Base-by-base conservation (phyloP, 2,113 vertebrate genomes). In the Albula goreensis region DNA sequence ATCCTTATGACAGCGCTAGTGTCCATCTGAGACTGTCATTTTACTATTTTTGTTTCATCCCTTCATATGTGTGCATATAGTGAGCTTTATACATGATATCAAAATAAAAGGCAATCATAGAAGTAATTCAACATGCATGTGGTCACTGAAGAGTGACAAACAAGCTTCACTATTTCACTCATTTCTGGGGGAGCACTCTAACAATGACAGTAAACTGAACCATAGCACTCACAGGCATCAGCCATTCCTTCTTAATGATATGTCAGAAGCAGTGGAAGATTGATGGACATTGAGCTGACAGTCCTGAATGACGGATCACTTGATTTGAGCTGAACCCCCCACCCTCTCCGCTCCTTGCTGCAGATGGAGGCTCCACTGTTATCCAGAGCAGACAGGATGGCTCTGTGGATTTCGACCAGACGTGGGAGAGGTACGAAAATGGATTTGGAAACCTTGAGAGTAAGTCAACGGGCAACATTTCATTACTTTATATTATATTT, bases 381-480 rank as follows among this genome's bases (percentile, higher is more conserved):
- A 97, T 98, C 92, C 97, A 98, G 91, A 95, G 88, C 22, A 93
- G 97, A 90, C 93, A 60, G 74, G 93, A 96, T 11, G 97, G 97
- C 63, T 97, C 95, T 0, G 89, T 97, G 52, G 96, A 97, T 90
- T 99, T 99, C 93, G 96, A 98, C 90, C 95, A 96, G 92, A 95
- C 94, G 0, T 99, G 98, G 97, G 95, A 96, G 48, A 94, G 93
- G 86, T 99, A 98, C 31, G 91, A 90, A 89, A 90, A 96, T 0
- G 97, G 97, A 19, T 99, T 99, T 91, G 97, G 97, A 74, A 92
- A 94, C 81, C 96, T 98, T 91, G 89, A 94, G 12, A 95, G 97
- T 98, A 94, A 96, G 92, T 81, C 81, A 41, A 50, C 9, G 57
- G 31, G 79, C 49, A 63, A 86, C 50, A 83, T 84, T 83, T 63